These are phyloP conservation scores for Notodonta ziczac DNA, from an alignment of 2,888 invertebrate genomes.

Conservation along the genomic window DNA sequence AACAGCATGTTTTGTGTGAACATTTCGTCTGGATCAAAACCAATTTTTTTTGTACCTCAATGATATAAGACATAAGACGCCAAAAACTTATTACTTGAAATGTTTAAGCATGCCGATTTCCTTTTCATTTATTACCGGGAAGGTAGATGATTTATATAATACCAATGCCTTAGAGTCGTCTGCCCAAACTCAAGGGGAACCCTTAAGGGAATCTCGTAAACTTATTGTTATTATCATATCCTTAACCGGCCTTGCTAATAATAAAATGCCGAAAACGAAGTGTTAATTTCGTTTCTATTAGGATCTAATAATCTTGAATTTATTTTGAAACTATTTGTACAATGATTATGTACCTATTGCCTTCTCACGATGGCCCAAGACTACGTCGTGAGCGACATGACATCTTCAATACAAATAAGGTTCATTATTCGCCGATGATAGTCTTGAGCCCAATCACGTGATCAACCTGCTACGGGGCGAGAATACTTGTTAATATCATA, in stretches of 20 bases:
- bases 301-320: neutral
- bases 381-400: no score
- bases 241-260: slow-evolving; percentile 40
- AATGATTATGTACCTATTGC: no score
- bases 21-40: no score
- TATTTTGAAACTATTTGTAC: no score
- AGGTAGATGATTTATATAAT: slow-evolving; percentile 79
- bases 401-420: no score
- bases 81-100: neutral
- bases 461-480: no score
- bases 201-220: slow-evolving; percentile 56
- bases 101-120: slow-evolving; percentile 58
- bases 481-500: no score
- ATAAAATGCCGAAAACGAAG: slow-evolving; percentile 32
- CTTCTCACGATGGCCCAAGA: no score
- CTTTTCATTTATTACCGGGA: slow-evolving; percentile 72
- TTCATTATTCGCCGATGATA: no score
- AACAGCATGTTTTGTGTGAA: no score
- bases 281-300: slow-evolving; percentile 16
- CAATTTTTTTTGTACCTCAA: no score
- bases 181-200: slow-evolving; percentile 59
- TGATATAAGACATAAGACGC: neutral
- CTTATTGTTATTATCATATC: slow-evolving; percentile 64
- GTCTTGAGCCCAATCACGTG: no score
- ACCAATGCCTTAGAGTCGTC: slow-evolving; percentile 72